Evolutionary conservation across 2,797 vertebrate species (phyloP), one percentile per base, ranked within the genome.

Genomic region (Pteronotus mesoamericanus): DNA sequence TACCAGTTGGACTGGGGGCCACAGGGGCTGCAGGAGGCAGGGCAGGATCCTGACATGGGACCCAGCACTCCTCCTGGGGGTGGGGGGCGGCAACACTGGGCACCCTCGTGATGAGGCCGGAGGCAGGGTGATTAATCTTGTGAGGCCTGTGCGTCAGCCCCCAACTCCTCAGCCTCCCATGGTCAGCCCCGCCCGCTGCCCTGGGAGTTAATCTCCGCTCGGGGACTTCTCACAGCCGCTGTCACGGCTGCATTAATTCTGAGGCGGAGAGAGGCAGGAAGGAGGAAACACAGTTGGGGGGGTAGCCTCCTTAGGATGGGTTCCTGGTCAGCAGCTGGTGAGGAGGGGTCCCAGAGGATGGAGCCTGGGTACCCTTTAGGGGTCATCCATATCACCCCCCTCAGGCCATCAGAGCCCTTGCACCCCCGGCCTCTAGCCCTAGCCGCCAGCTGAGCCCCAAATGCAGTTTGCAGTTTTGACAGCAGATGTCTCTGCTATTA

Each of bases 401-500:
- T 88, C 37, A 16, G 34, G 37, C 59, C 59, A 11, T 53, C 34
- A 64, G 83, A 91, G 48, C 57, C 55, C 68, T 68, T 18, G 75
- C 1, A 87, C 93, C 94, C 93, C 96, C 44, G 46, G 92, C 95
- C 89, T 94, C 92, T 44, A 91, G 69, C 82, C 89, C 75, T 87
- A 11, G 86, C 82, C 12, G 3, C 91, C 96, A 96, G 97, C 96
- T 85, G 91, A 95, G 93, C 94, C 97, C 91, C 94, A 97, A 98
- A 98, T 99, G 98, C 98, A 99, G 98, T 99, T 98, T 99, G 98
- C 98, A 98, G 98, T 99, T 98, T 98, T 99, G 98, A 98, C 98
- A 98, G 98, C 98, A 99, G 98, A 98, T 99, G 98, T 98, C 98
- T 98, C 98, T 98, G 98, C 98, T 98, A 99, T 99, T 98, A 99